Base-by-base conservation (phyloP, 2,113 vertebrate genomes). In the Xyrauchen texanus region DNA sequence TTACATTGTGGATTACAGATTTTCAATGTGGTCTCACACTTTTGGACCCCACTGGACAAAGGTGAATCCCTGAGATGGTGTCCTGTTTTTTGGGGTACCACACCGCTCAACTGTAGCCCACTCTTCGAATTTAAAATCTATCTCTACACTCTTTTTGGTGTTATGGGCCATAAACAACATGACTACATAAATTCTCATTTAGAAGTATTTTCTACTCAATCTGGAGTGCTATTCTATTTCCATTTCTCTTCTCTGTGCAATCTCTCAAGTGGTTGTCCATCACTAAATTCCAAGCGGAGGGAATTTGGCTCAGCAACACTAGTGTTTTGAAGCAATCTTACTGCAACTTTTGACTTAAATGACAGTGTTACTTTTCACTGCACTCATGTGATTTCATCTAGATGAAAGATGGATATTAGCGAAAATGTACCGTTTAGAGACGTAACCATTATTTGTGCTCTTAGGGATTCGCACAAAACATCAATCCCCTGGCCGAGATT, bases 401-500 rank as follows among this genome's bases (percentile, higher is more conserved):
- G 10, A 11, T 66, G 63, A 57, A 60, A 4, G 8, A 60, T 66
- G 34, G 16, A 46, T 67, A 16, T 74, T 75, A 60, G 21, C 16
- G 7, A 42, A 21, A 60, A 67, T 21, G 12, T 68, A 42, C 68
- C 51, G 7, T 46, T 11, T 47, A 61, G 10, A 60, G 53, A 63
- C 34, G 2, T 51, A 63, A 64, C 60, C 15, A 67, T 69, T 60
- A 45, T 16, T 71, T 63, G 16, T 71, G 55, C 16, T 69, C 45
- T 57, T 68, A 21, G 66, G 55, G 52, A 57, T 71, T 77, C 62
- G 51, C 51, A 12, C 11, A 71, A 63, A 64, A 13, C 66, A 46
- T 34, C 21, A 58, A 62, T 57, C 12, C 55, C 47, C 49, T 12
- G 15, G 74, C 53, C n/a, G 13, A n/a, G 42, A 47, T 65, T 70